Evolutionary conservation across 2,113 vertebrate genomes (phyloP).

Genomic region (Hydropotes inermis): DNA sequence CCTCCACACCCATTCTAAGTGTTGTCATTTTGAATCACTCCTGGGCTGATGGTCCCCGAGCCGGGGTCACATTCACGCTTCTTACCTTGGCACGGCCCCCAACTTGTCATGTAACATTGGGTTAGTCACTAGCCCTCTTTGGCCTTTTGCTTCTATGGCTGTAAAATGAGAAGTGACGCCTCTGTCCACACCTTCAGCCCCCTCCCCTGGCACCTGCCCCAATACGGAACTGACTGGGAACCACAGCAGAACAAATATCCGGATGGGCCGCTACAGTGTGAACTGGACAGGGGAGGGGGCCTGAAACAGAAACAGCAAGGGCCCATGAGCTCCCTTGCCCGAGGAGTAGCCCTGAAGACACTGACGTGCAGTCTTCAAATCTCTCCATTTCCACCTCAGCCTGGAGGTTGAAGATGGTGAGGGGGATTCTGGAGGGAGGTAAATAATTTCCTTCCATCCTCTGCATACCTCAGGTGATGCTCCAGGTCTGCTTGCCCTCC

Average conservation of each 20-base stretch:
- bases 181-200: neutral
- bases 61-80: neutral
- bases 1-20: neutral
- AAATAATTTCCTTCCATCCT: neutral
- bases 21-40: neutral
- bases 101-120: neutral
- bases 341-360: neutral
- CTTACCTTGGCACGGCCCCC: neutral
- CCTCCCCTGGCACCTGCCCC: neutral
- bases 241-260: neutral
- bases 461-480: neutral
- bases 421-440: neutral
- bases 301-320: neutral
- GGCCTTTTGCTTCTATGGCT: neutral
- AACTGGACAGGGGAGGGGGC: neutral
- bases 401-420: neutral
- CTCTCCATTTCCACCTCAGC: neutral
- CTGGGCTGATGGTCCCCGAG: neutral
- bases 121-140: neutral
- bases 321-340: too few species aligned
- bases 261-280: neutral
- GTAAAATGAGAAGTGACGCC: neutral
- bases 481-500: too few species aligned
- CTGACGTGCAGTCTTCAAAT: fast-evolving
- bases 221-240: neutral